Percentiles rank a stretch among this genome's conserved stretches.
Evolutionary conservation across 2,797 vertebrate genomes (phyloP).

Genomic region (Paedocypris micromegethes): DNA sequence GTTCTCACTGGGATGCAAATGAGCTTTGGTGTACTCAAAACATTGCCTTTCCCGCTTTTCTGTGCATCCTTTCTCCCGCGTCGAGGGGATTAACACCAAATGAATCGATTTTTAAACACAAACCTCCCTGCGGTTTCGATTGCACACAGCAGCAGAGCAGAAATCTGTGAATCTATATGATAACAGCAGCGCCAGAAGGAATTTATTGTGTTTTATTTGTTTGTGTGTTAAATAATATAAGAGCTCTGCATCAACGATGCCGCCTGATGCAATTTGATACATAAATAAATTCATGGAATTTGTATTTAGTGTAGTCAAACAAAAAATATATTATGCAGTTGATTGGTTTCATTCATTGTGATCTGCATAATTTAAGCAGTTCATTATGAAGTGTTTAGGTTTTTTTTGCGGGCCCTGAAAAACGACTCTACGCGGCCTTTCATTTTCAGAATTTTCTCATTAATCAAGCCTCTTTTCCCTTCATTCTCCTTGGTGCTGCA

Average conservation of each 20-base stretch:
- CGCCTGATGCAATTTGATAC: background rate
- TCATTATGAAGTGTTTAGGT: too few relatives aligned
- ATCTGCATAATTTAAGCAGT: too few relatives aligned
- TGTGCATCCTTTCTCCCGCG: slow-evolving; percentile 2
- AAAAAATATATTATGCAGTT: too few relatives aligned
- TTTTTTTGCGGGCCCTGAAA: too few relatives aligned
- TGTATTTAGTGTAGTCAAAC: background rate
- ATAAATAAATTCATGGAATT: slow-evolving; percentile 1
- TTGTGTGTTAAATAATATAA: slow-evolving; percentile 13
- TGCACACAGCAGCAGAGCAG: slow-evolving; percentile 7
- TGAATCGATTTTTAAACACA: slow-evolving; percentile 24
- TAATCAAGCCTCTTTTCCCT: too few relatives aligned
- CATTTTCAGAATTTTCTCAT: too few relatives aligned
- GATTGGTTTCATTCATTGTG: too few relatives aligned
- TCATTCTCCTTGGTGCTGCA: slow-evolving; percentile 20
- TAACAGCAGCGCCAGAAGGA: slow-evolving; percentile 11
- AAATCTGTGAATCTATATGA: slow-evolving; percentile 16
- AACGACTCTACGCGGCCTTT: too few relatives aligned
- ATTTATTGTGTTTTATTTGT: background rate
- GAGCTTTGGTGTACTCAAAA: slow-evolving; percentile 8
- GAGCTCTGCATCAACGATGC: background rate
- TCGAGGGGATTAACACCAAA: slow-evolving; percentile 31
- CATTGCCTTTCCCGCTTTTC: slow-evolving; percentile 4
- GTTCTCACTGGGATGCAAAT: slow-evolving; percentile 10
- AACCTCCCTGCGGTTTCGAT: slow-evolving; percentile 14